Percentiles rank a stretch among this genome's conserved stretches.
phyloP scores from a whole-genome alignment of 2,797 vertebrate species.

The Linurgus olivaceus region DNA sequence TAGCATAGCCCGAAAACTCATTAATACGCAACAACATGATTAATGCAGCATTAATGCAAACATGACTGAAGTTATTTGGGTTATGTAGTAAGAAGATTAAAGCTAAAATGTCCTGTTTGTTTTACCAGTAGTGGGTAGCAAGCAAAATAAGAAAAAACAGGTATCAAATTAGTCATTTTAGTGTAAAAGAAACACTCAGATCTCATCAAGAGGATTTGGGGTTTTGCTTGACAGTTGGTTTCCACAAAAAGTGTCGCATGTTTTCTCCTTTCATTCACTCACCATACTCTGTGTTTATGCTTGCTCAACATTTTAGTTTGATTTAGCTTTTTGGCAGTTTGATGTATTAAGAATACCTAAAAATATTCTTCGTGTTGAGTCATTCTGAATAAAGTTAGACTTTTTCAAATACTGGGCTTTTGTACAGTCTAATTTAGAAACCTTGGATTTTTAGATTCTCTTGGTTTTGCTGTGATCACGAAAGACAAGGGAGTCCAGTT shows the following conservation, averaged over 20 bases:
- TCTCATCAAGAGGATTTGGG: neutral
- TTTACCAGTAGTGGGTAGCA: slow-evolving; percentile 80
- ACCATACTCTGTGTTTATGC: neutral
- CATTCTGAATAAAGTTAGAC: neutral
- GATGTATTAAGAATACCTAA: neutral
- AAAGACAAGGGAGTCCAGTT: neutral
- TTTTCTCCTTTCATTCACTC: neutral
- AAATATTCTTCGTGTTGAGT: neutral
- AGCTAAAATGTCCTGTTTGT: slow-evolving; percentile 97
- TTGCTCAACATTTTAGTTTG: slow-evolving; percentile 21
- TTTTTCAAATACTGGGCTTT: neutral
- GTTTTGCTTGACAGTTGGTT: neutral
- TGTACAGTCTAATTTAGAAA: neutral
- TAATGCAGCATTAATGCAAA: slow-evolving; percentile 99
- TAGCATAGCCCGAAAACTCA: slow-evolving; percentile 99
- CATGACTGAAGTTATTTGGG: slow-evolving; percentile 99
- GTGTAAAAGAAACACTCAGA: neutral
- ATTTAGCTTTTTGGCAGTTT: neutral
- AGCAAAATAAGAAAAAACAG: slow-evolving; percentile 72
- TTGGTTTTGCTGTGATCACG: neutral
- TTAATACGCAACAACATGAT: slow-evolving; percentile 99
- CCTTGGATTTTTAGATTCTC: neutral
- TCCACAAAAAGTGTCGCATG: neutral
- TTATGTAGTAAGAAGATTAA: slow-evolving; percentile 99
- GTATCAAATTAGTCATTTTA: slow-evolving; percentile 68